Percentiles rank a stretch among this genome's conserved stretches.
These are phyloP conservation scores for Polylopha cassiicola DNA, from an alignment of 2,888 invertebrate genomes.

Conservation along the genomic window DNA sequence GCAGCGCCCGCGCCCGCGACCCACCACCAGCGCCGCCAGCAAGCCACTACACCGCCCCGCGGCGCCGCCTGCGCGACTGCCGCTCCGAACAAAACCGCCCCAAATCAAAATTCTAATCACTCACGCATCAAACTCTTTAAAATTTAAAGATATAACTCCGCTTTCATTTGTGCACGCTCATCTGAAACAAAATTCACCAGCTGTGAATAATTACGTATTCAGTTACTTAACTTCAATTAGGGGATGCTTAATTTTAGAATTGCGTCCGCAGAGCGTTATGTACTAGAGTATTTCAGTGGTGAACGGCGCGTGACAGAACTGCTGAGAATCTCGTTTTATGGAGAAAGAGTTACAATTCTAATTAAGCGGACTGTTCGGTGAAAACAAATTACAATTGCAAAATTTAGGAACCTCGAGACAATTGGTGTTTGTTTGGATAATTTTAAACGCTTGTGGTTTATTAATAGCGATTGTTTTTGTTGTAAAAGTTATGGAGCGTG, in stretches of 20 bases:
- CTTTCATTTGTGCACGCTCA: slow-evolving; percentile 31
- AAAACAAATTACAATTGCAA: slow-evolving; percentile 28
- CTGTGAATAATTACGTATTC: slow-evolving; percentile 23
- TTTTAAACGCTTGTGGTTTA: too few relatives aligned
- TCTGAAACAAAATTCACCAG: slow-evolving; percentile 45
- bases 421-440: too few relatives aligned
- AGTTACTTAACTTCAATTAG: slow-evolving; percentile 27
- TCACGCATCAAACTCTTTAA: too few relatives aligned
- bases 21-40: slow-evolving; percentile 56
- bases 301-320: slow-evolving; percentile 50
- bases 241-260: slow-evolving; percentile 30
- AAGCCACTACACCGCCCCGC: slow-evolving; percentile 60
- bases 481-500: too few relatives aligned
- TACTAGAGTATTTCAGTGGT: slow-evolving; percentile 41
- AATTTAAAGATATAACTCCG: too few relatives aligned
- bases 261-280: slow-evolving; percentile 36
- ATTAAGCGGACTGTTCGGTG: slow-evolving; percentile 41
- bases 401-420: too few relatives aligned
- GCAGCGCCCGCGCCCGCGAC: slow-evolving; percentile 56
- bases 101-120: too few relatives aligned
- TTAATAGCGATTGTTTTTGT: too few relatives aligned
- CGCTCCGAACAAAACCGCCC: slow-evolving; percentile 33
- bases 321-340: slow-evolving; percentile 32
- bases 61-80: slow-evolving; percentile 56
- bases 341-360: slow-evolving; percentile 42